Conservation (phyloP, 2,113 vertebrate species). For the Mixornis gularis region DNA sequence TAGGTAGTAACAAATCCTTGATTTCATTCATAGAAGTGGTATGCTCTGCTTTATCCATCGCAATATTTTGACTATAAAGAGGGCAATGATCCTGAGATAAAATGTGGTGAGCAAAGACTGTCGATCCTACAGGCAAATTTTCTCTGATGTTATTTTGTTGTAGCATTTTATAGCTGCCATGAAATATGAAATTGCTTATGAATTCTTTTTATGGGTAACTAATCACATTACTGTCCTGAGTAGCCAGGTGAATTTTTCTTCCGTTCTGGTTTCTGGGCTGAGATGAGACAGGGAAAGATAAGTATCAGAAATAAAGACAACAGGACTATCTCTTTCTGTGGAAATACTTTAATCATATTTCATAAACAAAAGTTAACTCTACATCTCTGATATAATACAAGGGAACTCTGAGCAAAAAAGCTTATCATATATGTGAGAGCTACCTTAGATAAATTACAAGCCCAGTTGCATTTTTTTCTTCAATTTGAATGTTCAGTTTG, state of each 20-base stretch:
- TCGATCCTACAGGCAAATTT: fast-evolving
- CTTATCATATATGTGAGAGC: not conserved
- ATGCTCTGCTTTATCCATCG: not conserved
- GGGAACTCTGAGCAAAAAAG: not conserved
- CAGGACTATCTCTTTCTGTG: not conserved
- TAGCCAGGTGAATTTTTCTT: not conserved
- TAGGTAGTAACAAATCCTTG: not conserved
- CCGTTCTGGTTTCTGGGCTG: not conserved
- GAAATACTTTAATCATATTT: not conserved
- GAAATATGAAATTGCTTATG: not conserved
- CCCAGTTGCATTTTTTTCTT: not conserved
- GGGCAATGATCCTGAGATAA: not conserved
- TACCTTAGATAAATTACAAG: not conserved
- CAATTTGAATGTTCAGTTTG: not conserved
- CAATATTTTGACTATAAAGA: not conserved
- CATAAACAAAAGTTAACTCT: not conserved
- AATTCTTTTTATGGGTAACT: not conserved
- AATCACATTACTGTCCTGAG: not conserved
- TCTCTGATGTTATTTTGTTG: not conserved
- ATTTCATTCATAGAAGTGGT: not conserved
- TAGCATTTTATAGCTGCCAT: not conserved
- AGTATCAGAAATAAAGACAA: not conserved
- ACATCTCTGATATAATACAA: not conserved
- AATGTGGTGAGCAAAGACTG: not conserved
- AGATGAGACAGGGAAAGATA: not conserved